Conservation (phyloP, 2,888 invertebrate species). For the Tachystola acroxantha region DNA sequence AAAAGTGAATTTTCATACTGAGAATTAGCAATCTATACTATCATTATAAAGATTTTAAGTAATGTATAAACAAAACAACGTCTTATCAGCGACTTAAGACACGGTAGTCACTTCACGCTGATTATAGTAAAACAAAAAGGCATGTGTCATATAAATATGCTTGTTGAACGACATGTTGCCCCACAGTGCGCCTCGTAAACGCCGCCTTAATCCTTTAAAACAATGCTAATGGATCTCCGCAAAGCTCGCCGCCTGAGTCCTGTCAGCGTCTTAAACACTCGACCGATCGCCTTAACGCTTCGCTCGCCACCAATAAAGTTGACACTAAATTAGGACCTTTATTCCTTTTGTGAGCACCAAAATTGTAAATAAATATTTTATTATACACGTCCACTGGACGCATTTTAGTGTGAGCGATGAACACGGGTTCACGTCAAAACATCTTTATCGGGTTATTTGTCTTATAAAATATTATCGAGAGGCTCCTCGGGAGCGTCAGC, state of each 20-base stretch:
- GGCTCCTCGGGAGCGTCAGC: conserved; percentile 75
- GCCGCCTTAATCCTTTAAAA: conserved; percentile 73
- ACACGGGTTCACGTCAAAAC: conserved; percentile 78
- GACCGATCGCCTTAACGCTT: conserved; percentile 67
- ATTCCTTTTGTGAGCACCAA: conserved; percentile 63
- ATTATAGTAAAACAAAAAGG: conserved; percentile 53
- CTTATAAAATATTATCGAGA: conserved; percentile 78
- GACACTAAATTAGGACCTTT: conserved; percentile 72
- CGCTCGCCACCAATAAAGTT: conserved; percentile 70
- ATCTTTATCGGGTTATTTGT: conserved; percentile 79
- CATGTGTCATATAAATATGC: conserved; percentile 73
- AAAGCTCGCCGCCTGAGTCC: conserved; percentile 61
- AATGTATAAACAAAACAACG: conserved; percentile 21
- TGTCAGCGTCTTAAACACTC: conserved; percentile 65
- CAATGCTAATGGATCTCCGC: conserved; percentile 76
- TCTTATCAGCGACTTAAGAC: conserved; percentile 49
- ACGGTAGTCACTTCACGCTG: conserved; percentile 69
- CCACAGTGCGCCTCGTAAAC: conserved; percentile 52
- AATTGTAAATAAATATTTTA: conserved; percentile 74
- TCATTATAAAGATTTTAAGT: conserved; percentile 6
- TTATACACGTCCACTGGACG: conserved; percentile 72
- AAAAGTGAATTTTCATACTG: background rate
- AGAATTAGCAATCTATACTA: background rate
- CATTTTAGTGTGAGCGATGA: conserved; percentile 77
- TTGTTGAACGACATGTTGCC: conserved; percentile 51